A percentile compares a stretch with the other conserved stretches of the same genome.
phyloP scores from a whole-genome alignment of 2,113 vertebrate species.

The Cervus canadensis region DNA sequence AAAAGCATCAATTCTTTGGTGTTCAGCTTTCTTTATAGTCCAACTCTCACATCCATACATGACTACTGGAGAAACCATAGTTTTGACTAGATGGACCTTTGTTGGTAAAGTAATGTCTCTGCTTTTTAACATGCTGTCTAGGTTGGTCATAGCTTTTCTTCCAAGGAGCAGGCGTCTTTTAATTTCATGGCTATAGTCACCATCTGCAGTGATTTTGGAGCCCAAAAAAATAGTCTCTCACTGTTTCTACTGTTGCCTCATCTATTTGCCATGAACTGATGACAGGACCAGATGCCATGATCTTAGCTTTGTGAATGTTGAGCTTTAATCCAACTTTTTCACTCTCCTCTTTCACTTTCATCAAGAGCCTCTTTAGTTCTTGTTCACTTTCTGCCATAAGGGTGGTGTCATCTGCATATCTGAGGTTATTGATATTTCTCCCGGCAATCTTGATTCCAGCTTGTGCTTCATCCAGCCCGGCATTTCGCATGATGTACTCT shows the following conservation, averaged over 20 bases:
- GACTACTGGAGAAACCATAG: not conserved
- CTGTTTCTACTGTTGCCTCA: not conserved
- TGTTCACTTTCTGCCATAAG: not conserved
- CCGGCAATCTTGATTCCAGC: not conserved
- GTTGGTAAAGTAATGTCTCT: not conserved
- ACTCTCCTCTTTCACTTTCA: not conserved
- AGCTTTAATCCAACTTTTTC: not conserved
- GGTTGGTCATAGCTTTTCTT: not conserved
- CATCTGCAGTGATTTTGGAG: not conserved
- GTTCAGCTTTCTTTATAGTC: not conserved
- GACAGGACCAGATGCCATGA: not conserved
- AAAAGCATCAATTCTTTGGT: not conserved
- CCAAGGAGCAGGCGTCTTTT: not conserved
- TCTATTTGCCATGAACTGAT: not conserved
- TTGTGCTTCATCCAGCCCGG: not conserved
- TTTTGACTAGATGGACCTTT: not conserved
- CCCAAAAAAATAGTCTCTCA: not conserved
- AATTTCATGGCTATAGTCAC: not conserved
- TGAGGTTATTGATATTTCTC: not conserved
- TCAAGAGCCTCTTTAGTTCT: not conserved
- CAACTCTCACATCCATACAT: not conserved
- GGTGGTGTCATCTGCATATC: not conserved
- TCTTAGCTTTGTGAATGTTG: not conserved
- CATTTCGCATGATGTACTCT: not conserved
- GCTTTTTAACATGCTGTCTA: not conserved